Base-by-base conservation (phyloP, 1,140 invertebrate genomes). In the Planococcus citri region DNA sequence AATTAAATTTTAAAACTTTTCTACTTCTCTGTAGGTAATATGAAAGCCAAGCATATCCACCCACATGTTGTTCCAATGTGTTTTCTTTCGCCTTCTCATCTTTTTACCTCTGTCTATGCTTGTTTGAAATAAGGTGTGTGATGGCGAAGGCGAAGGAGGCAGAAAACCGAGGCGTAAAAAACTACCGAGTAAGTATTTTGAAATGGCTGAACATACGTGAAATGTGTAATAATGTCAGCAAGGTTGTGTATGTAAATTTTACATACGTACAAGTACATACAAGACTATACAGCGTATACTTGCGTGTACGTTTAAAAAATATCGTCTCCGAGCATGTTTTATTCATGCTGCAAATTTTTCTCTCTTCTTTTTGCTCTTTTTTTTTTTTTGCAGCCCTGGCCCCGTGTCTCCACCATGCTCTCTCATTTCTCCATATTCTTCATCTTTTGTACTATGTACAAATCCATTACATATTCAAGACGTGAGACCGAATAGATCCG, bases 401-500 rank as follows among this genome's bases (percentile, higher is more conserved):
- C n/a, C n/a, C n/a, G n/a, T n/a, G n/a, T n/a, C n/a, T n/a, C n/a
- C n/a, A n/a, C n/a, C n/a, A n/a, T n/a, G n/a, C 60, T 24, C 10
- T 17, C 10, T 64, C 22, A n/a, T n/a, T n/a, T n/a, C n/a, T n/a
- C n/a, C n/a, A n/a, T n/a, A n/a, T n/a, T 24, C 22, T 27, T 17
- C 24, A 25, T 27, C 21, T 27, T 64, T 27, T 25, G 25, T 64
- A 64, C 60, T 64, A 9, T 25, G 25, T 64, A 64, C 60, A 64
- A 64, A 64, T 64, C 22, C 24, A 64, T 64, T 64, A 64, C 60
- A 64, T 27, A 64, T 64, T 64, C 60, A 64, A 27, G 25, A 27
- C 60, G 25, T 64, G 24, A 25, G 25, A 24, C 22, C 10, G 22
- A 64, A 64, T 25, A 25, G 60, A 64, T 64, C 60, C 60, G 60